Evolutionary conservation across 1,140 invertebrate genomes (phyloP).

Genomic region (Oreohelix idahoensis): DNA sequence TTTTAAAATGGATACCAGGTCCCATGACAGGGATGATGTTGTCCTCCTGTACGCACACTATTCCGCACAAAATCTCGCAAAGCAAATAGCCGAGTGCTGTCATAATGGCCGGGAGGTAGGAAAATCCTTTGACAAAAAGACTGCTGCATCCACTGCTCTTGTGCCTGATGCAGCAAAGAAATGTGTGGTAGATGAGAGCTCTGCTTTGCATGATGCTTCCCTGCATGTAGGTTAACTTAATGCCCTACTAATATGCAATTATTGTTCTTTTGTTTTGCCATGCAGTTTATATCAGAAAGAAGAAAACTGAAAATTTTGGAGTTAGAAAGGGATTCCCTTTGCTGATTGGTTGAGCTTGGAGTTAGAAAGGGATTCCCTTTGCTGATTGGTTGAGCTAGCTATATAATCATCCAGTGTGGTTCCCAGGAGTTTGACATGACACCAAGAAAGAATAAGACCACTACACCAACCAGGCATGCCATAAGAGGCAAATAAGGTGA

Average conservation of each 20-base stretch:
- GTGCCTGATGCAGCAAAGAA: neutral
- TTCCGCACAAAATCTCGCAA: conserved; percentile 58
- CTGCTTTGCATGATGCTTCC: neutral
- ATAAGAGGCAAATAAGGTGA: no score
- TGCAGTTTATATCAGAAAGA: no score
- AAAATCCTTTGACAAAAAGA: neutral
- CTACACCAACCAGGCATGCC: no score
- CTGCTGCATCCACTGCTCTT: neutral
- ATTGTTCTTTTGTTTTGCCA: neutral
- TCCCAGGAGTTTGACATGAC: no score
- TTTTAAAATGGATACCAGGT: conserved; percentile 17
- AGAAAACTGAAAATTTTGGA: no score
- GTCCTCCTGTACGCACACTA: conserved; percentile 65
- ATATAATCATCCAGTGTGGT: no score
- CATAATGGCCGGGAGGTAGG: conserved; percentile 35
- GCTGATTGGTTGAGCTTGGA: no score
- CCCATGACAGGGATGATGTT: conserved; percentile 38
- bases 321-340: no score
- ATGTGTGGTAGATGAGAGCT: neutral
- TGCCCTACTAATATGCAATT: neutral
- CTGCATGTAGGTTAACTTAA: conserved; percentile 24
- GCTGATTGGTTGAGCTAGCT: no score
- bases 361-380: no score
- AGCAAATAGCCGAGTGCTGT: conserved; percentile 55
- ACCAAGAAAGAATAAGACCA: no score